A percentile compares a stretch with the other conserved stretches of the same genome.
Evolutionary conservation across 2,113 vertebrate species (phyloP).

Genomic region (Mirza zaza): DNA sequence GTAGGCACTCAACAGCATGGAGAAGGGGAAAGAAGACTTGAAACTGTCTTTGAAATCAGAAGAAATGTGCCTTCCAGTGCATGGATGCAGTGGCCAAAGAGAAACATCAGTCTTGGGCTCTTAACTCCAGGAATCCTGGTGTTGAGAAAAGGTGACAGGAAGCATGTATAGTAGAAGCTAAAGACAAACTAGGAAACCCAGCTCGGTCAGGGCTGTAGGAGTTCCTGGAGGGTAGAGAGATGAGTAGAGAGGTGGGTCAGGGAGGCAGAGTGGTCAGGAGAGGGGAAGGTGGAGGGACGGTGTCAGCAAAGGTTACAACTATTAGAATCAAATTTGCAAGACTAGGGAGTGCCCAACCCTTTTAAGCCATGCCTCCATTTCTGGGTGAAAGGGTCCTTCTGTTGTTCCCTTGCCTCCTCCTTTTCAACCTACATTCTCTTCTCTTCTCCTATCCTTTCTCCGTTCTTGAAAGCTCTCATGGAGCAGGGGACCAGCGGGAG

Average conservation of each 20-base stretch:
- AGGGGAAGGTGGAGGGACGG: neutral
- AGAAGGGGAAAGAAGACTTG: neutral
- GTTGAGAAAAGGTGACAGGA: neutral
- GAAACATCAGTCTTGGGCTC: neutral
- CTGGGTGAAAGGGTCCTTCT: neutral
- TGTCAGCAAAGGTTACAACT: neutral
- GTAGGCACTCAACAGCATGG: accelerated
- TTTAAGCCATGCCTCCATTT: neutral
- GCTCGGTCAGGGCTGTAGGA: neutral
- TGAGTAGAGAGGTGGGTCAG: neutral
- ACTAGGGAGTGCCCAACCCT: neutral
- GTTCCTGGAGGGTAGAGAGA: neutral
- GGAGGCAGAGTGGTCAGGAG: neutral
- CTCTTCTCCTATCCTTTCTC: neutral
- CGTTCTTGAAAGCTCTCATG: neutral
- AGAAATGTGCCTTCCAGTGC: neutral
- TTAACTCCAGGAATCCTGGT: neutral
- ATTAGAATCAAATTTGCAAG: neutral
- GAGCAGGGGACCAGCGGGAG: neutral
- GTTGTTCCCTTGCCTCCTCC: neutral
- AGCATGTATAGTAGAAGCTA: neutral
- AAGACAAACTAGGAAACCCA: neutral
- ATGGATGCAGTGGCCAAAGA: neutral
- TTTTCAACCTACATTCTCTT: neutral
- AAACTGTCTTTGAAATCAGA: neutral